A percentile compares a stretch with the other conserved stretches of the same genome.
Conservation (phyloP, 1,140 invertebrate species). For the Drosophila chauvacae region DNA sequence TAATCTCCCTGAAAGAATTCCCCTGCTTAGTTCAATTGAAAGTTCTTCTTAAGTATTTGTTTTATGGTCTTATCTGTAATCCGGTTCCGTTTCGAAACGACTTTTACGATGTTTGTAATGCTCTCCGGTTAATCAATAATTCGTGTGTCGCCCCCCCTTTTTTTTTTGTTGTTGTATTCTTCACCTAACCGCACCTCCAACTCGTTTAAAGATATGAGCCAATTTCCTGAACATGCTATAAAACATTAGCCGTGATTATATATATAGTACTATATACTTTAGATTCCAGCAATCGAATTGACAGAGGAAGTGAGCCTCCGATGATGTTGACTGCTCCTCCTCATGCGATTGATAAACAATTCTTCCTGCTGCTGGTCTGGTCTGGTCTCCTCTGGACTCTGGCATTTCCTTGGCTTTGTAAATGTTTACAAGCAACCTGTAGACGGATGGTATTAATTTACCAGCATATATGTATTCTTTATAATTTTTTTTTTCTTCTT, state of each 20-base stretch:
- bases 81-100: constrained; percentile 37
- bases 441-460: constrained; percentile 41
- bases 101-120: constrained; percentile 56
- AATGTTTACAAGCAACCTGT: constrained; percentile 33
- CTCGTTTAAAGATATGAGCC: constrained; percentile 43
- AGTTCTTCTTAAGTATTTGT: constrained; percentile 6
- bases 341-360: constrained; percentile 31
- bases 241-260: constrained; percentile 26
- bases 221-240: constrained; percentile 65
- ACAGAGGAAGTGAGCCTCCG: constrained; percentile 30
- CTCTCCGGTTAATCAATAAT: constrained; percentile 65
- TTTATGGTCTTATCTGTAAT: constrained; percentile 30
- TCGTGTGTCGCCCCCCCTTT: constrained; percentile 34
- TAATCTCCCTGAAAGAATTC: background rate
- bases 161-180: constrained; percentile 25
- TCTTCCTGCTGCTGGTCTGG: constrained; percentile 19
- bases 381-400: constrained; percentile 1
- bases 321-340: constrained; percentile 15
- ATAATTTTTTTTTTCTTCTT: background rate
- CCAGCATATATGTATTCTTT: constrained; percentile 20
- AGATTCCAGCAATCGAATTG: constrained; percentile 26
- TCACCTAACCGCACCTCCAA: constrained; percentile 17
- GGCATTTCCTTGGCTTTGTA: constrained; percentile 38
- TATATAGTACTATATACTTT: background rate
- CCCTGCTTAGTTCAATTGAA: background rate